These are phyloP conservation scores for Guaruba guarouba DNA, from an alignment of 2,113 vertebrate species.

Conservation along the genomic window DNA sequence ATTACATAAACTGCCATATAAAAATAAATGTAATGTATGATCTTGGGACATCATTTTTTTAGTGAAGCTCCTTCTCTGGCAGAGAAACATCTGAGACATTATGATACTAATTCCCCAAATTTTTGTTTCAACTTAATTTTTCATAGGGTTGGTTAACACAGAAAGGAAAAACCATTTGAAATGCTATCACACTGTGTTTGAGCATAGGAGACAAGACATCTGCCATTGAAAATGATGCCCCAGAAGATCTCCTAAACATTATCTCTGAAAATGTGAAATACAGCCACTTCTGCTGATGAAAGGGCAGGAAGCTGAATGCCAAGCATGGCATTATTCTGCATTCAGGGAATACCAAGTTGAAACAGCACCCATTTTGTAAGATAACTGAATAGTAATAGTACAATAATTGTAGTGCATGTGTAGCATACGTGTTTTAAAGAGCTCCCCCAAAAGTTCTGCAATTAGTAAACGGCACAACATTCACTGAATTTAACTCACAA, in stretches of 20 bases:
- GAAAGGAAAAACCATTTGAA: not conserved
- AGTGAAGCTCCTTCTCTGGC: not conserved
- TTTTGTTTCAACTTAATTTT: not conserved
- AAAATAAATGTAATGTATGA: not conserved
- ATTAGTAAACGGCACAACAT: not conserved
- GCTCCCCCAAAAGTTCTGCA: not conserved
- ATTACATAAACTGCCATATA: not conserved
- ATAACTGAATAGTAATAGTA: not conserved
- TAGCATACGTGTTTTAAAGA: not conserved
- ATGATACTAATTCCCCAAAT: not conserved
- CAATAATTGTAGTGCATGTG: not conserved
- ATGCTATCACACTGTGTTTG: not conserved
- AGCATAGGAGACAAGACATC: not conserved
- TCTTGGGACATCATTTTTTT: not conserved
- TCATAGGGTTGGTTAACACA: not conserved
- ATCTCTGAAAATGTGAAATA: not conserved
- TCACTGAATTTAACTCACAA: constrained; percentile 1
- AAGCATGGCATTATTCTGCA: not conserved
- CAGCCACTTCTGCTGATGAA: not conserved
- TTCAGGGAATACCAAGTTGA: not conserved
- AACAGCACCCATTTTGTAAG: not conserved
- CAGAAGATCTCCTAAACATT: not conserved
- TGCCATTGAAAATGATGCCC: not conserved
- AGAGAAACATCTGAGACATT: not conserved
- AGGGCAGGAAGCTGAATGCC: not conserved